Evolutionary conservation across 2,888 invertebrate species (phyloP), one percentile per base, ranked within the genome.

Genomic region (Lithophane ornitopus): DNA sequence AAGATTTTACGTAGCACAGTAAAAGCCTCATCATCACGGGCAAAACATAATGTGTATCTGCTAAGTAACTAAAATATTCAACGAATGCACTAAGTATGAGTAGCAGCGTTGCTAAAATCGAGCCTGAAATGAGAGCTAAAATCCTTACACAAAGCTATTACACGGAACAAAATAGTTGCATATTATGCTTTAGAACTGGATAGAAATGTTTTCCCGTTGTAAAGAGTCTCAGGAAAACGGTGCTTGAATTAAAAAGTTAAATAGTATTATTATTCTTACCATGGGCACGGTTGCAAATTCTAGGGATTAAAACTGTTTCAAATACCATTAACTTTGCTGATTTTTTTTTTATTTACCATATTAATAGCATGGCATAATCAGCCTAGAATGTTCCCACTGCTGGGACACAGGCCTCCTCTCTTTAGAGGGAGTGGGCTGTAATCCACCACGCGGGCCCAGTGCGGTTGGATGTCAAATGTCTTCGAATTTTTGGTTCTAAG

Each of bases 181-280:
- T 26, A 74, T 66, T 61, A 52, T 61, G 49, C 49, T 73, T n/a
- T 70, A 28, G 22, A 58, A 74, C 56, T 66, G 58, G 72, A 82
- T 34, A 74, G 0, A 54, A 70, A 82, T 75, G 58, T 70, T 79
- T 73, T 71, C 4, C 12, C 39, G 62, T 34, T 71, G 62, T 41
- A n/a, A 19, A 41, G 26, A 72, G 22, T 26, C 67, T 70, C 28
- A 52, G 49, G 12, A 39, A 73, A 74, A 72, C 34, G 59, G 34
- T 44, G 58, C 46, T 76, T 39, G 44, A 26, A 70, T 84, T 72
- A 54, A 61, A 85, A 76, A 67, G 26, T 65, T 70, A 67, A 78
- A 68, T 49, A 68, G 46, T 54, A 39, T 72, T 39, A 70, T 79
- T 16, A 62, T 66, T 62, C 26, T 56, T 11, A 52, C 26, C n/a